These are phyloP conservation scores for Zapus hudsonius DNA, from an alignment of 2,113 vertebrate species.

Conservation along the genomic window DNA sequence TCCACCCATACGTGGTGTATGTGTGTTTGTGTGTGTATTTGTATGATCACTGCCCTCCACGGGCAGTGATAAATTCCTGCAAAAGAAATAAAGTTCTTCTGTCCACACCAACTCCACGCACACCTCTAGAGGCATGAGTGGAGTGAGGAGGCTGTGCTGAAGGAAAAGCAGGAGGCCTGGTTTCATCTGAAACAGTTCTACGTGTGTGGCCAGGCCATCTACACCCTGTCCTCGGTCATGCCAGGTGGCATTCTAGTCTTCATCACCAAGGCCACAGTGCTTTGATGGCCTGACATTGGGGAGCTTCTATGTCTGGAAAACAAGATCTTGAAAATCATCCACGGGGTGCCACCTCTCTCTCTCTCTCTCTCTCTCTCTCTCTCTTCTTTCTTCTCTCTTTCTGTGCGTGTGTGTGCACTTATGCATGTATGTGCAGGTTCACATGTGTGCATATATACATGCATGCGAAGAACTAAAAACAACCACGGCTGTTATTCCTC, in stretches of 20 bases:
- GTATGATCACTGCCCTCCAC: too few species aligned
- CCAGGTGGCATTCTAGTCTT: neutral
- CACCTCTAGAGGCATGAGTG: neutral
- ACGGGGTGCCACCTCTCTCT: neutral
- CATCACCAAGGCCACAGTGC: neutral
- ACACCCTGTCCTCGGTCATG: neutral
- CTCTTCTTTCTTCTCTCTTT: too few species aligned
- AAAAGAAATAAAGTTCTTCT: neutral
- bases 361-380: too few species aligned
- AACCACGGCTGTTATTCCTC: too few species aligned
- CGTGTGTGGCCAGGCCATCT: neutral
- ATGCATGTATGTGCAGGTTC: too few species aligned
- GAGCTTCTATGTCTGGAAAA: neutral
- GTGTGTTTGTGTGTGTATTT: too few species aligned
- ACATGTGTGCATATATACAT: neutral
- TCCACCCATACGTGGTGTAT: too few species aligned
- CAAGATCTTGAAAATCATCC: neutral
- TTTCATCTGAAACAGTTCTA: neutral
- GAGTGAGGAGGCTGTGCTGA: rapidly evolving
- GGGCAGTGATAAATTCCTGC: neutral
- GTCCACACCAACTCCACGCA: neutral
- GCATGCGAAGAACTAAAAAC: too few species aligned
- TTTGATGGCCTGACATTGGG: neutral
- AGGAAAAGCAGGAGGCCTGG: neutral
- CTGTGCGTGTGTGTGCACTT: too few species aligned